Evolutionary conservation across 2,797 vertebrate genomes (phyloP).

Genomic region (Rousettus madagascariensis): DNA sequence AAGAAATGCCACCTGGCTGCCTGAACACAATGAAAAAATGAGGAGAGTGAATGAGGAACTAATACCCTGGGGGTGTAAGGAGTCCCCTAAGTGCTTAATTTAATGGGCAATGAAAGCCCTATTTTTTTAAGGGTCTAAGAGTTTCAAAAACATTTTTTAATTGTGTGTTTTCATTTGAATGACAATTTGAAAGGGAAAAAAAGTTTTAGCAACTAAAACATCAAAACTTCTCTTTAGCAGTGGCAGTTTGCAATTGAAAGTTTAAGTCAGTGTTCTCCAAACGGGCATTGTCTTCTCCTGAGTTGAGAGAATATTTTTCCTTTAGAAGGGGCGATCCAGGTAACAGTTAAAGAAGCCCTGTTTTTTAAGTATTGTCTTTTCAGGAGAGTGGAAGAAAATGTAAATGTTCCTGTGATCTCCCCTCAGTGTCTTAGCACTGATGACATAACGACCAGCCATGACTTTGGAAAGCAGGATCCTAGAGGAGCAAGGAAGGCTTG

Average conservation of each 20-base stretch:
- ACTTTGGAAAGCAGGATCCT: not conserved
- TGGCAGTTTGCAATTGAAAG: not conserved
- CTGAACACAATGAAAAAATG: not conserved
- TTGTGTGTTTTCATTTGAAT: not conserved
- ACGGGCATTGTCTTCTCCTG: not conserved
- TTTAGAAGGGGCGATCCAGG: not conserved
- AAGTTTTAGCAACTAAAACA: not conserved
- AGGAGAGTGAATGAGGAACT: not conserved
- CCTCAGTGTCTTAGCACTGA: not conserved
- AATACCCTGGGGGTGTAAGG: not conserved
- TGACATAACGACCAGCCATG: not conserved
- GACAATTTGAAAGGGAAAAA: constrained; percentile 11
- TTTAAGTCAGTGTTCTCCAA: not conserved
- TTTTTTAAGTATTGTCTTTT: constrained; percentile 11
- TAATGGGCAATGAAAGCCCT: constrained; percentile 5
- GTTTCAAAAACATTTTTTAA: constrained; percentile 32
- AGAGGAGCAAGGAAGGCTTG: not conserved
- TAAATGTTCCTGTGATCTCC: not conserved
- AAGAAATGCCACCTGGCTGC: not conserved
- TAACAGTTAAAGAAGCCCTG: not conserved
- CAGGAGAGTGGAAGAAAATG: not conserved
- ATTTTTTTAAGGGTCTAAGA: constrained; percentile 21
- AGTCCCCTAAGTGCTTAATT: not conserved
- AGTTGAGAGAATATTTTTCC: not conserved
- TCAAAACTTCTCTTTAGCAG: not conserved